Conservation (phyloP, 2,113 vertebrate genomes). For the Terrapene triunguis region DNA sequence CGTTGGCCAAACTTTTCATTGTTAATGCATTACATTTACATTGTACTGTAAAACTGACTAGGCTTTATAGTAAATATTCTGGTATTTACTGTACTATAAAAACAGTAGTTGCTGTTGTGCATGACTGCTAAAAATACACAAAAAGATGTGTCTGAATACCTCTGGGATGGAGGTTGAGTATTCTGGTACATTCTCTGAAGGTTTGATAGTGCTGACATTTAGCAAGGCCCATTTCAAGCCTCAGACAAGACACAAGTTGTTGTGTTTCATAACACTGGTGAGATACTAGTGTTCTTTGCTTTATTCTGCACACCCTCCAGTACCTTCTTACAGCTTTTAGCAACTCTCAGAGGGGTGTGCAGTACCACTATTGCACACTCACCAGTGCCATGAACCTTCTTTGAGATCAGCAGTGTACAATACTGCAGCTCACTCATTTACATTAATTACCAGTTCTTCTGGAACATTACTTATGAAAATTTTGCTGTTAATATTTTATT, state of each 20-base stretch:
- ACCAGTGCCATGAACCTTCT: neutral
- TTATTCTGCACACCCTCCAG: neutral
- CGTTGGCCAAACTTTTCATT: neutral
- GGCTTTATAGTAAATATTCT: neutral
- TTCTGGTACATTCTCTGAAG: conserved; percentile 50
- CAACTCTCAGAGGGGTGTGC: neutral
- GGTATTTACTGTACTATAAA: conserved; percentile 69
- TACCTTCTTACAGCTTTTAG: conserved; percentile 63
- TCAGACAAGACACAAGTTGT: neutral
- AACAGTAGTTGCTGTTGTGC: conserved; percentile 49
- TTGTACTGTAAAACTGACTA: conserved; percentile 17
- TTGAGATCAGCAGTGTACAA: neutral
- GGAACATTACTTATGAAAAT: conserved; percentile 55
- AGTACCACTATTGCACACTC: neutral
- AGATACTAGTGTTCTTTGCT: neutral
- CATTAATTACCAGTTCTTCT: conserved; percentile 39
- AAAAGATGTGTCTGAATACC: conserved; percentile 76
- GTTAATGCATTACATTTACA: neutral
- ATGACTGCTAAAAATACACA: conserved; percentile 73
- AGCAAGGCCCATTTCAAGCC: conserved; percentile 34
- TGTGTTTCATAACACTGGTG: conserved; percentile 58
- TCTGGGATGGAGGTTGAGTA: conserved; percentile 58
- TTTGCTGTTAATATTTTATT: conserved; percentile 44
- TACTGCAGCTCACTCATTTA: neutral
- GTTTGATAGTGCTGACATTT: conserved; percentile 53